Evolutionary conservation across 1,140 invertebrate genomes (phyloP).

Genomic region (Triops longicaudatus): DNA sequence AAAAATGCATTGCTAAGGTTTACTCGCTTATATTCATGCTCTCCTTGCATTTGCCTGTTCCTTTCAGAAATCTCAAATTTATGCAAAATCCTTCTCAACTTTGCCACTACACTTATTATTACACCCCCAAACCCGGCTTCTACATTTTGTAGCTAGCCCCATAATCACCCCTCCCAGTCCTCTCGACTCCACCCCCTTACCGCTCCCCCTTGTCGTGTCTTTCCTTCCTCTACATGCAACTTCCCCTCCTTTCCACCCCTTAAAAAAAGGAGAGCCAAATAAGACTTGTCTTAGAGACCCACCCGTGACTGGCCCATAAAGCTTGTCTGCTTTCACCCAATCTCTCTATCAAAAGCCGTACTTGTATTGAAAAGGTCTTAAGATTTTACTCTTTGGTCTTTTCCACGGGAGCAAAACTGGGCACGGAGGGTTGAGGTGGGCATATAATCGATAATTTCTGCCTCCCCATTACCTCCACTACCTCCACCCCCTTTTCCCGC

Average conservation of each 20-base stretch:
- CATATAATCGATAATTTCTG: slow-evolving; percentile 1
- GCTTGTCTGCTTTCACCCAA: background rate
- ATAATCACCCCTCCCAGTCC: too few species aligned
- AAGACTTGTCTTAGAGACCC: background rate
- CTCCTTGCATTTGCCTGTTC: too few species aligned
- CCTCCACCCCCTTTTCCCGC: background rate
- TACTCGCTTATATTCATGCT: too few species aligned
- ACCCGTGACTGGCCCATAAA: background rate
- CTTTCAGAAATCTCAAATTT: too few species aligned
- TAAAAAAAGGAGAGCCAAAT: background rate
- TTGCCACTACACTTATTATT: too few species aligned
- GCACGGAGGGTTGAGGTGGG: background rate
- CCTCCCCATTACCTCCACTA: background rate
- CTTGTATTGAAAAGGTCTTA: slow-evolving; percentile 15
- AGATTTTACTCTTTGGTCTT: background rate
- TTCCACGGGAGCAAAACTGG: background rate
- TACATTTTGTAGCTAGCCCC: too few species aligned
- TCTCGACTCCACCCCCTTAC: too few species aligned
- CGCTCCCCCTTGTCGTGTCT: too few species aligned
- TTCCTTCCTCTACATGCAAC: too few species aligned
- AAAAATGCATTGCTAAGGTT: too few species aligned
- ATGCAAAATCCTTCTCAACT: too few species aligned
- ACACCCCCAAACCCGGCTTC: too few species aligned
- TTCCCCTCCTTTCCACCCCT: background rate
- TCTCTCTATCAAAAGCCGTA: slow-evolving; percentile 5